phyloP scores from a whole-genome alignment of 2,888 invertebrate species.

The Phasia obesa region DNA sequence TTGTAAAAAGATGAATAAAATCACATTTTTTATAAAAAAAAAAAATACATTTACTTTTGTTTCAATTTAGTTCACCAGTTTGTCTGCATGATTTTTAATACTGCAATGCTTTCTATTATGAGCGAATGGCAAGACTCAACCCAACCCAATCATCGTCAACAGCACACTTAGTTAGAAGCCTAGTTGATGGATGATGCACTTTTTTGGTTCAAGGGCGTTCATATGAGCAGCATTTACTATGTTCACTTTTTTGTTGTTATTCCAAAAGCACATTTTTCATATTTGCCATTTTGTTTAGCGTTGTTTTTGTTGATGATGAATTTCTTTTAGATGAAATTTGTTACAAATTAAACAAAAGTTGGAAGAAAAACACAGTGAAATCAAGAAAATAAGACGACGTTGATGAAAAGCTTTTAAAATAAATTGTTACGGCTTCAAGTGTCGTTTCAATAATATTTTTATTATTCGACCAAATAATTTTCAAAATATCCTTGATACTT shows the following conservation, averaged over 20 bases:
- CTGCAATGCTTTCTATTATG: no score
- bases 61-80: no score
- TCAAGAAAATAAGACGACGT: no score
- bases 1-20: no score
- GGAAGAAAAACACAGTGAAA: constrained; percentile 10
- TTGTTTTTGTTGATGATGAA: neutral
- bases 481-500: constrained; percentile 6
- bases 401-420: constrained; percentile 25
- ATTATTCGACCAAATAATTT: neutral
- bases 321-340: constrained; percentile 33
- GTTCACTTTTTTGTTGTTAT: constrained; percentile 19
- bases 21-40: no score
- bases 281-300: constrained; percentile 28
- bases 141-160: neutral
- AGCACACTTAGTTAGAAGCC: constrained; percentile 41
- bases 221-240: constrained; percentile 13
- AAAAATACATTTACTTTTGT: no score
- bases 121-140: no score
- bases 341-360: constrained; percentile 36
- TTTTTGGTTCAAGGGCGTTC: constrained; percentile 70
- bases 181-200: constrained; percentile 18
- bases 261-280: constrained; percentile 49
- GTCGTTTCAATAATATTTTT: neutral
- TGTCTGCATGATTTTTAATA: no score
- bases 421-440: constrained; percentile 1